Conservation (phyloP, 2,113 vertebrate species). For the Mirounga angustirostris region DNA sequence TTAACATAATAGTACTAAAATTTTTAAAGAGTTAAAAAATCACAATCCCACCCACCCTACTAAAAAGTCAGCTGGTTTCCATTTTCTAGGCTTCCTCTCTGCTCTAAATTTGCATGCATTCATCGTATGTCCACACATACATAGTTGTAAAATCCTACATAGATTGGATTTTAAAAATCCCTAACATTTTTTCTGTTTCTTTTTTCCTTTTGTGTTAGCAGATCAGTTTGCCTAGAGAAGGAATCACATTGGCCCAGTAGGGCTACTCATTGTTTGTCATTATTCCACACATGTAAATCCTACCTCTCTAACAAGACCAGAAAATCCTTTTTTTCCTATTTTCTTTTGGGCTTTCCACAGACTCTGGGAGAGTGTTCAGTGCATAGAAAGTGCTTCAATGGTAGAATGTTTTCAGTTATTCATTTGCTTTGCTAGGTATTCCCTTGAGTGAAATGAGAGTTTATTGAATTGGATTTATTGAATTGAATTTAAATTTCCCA, state of each 20-base stretch:
- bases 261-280: background rate
- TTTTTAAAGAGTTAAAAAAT: constrained; percentile 28
- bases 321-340: background rate
- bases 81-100: background rate
- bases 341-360: background rate
- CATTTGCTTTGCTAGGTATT: background rate
- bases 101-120: background rate
- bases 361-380: background rate
- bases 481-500: background rate
- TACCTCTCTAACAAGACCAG: background rate
- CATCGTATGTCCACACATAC: background rate
- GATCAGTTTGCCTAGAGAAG: background rate
- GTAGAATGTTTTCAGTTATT: background rate
- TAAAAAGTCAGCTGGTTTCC: background rate
- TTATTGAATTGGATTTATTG: background rate
- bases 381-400: background rate
- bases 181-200: background rate
- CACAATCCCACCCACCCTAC: background rate
- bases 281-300: constrained; percentile 33
- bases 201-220: background rate
- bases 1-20: background rate
- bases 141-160: background rate
- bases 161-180: background rate
- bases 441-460: background rate
- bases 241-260: background rate